These are phyloP conservation scores for Eospalax fontanierii DNA, from an alignment of 2,797 vertebrate genomes.

Conservation along the genomic window DNA sequence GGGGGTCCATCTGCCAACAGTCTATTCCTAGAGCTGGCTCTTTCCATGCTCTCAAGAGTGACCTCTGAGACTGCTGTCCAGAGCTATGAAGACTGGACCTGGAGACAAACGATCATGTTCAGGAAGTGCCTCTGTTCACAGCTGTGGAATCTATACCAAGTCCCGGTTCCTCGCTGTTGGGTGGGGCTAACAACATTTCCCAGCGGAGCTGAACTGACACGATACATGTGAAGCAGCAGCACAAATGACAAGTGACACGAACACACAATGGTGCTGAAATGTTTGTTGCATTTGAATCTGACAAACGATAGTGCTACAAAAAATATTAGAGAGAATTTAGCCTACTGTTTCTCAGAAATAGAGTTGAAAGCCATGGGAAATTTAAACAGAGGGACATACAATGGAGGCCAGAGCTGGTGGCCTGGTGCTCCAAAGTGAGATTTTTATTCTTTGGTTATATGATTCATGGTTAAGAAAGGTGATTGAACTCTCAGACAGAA, in stretches of 20 bases:
- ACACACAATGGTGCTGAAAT: neutral
- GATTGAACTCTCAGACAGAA: neutral
- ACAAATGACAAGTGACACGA: neutral
- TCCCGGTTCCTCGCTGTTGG: neutral
- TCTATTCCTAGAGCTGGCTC: neutral
- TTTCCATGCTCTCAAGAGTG: neutral
- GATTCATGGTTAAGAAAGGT: slow-evolving; percentile 23
- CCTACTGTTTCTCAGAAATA: slow-evolving; percentile 43
- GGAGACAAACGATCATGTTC: neutral
- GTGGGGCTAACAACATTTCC: neutral
- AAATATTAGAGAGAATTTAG: slow-evolving; percentile 39
- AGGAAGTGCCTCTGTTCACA: neutral
- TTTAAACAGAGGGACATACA: slow-evolving; percentile 16
- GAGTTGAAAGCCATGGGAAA: slow-evolving; percentile 12
- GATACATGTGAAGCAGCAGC: neutral
- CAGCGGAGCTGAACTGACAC: neutral
- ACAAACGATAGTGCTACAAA: slow-evolving; percentile 39
- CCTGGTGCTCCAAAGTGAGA: slow-evolving; percentile 17
- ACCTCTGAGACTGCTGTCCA: neutral
- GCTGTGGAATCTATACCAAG: neutral
- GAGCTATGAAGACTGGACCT: neutral
- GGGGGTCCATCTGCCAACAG: neutral
- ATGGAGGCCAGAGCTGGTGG: neutral
- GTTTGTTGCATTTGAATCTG: slow-evolving; percentile 20
- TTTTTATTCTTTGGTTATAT: neutral